phyloP scores from a whole-genome alignment of 1,140 invertebrate species.

The Sarcophaga peregrina region DNA sequence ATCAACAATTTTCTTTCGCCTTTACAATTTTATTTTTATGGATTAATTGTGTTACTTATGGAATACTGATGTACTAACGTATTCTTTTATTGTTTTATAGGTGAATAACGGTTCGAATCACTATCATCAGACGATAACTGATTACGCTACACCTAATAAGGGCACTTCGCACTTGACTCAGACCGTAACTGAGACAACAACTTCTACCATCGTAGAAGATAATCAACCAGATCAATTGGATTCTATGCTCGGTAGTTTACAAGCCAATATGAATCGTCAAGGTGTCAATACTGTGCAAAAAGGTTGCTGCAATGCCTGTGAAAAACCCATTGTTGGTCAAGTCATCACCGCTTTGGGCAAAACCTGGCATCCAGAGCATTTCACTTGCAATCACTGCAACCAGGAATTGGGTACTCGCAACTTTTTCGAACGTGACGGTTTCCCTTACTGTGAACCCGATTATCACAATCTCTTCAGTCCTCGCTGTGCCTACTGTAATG shows the following conservation, averaged over 20 bases:
- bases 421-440: slow-evolving; percentile 97
- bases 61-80: background rate
- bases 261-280: slow-evolving; percentile 96
- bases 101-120: slow-evolving; percentile 70
- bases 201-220: slow-evolving; percentile 62
- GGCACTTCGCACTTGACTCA: slow-evolving; percentile 69
- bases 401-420: slow-evolving; percentile 96
- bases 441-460: slow-evolving; percentile 97
- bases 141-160: slow-evolving; percentile 80
- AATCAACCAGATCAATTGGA: slow-evolving; percentile 78
- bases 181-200: slow-evolving; percentile 66
- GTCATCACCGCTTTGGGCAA: slow-evolving; percentile 93
- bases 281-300: slow-evolving; percentile 97
- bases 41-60: background rate
- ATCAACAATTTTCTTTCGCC: background rate
- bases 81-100: slow-evolving; percentile 61
- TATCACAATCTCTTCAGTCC: slow-evolving; percentile 99
- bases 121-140: slow-evolving; percentile 73
- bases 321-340: slow-evolving; percentile 98
- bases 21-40: background rate
- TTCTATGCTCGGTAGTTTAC: slow-evolving; percentile 82
- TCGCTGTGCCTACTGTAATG: slow-evolving; percentile 97
- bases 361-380: slow-evolving; percentile 99
- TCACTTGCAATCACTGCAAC: slow-evolving; percentile 96
- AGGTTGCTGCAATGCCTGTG: slow-evolving; percentile 97